Percentiles rank a stretch among this genome's conserved stretches.
Evolutionary conservation across 2,888 invertebrate genomes (phyloP).

Genomic region (Dione vanillae): DNA sequence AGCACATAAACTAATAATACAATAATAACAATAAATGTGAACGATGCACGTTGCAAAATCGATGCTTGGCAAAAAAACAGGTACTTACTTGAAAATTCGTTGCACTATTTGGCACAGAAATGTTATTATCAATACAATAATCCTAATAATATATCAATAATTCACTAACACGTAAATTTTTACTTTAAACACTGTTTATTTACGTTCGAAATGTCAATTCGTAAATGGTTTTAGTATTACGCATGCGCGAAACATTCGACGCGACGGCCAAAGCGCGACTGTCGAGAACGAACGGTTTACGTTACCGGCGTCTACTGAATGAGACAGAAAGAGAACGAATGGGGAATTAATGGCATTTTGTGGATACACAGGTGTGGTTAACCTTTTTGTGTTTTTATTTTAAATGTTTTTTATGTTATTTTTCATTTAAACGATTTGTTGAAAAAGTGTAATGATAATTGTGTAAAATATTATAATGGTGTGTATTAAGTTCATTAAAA

Average conservation of each 20-base stretch:
- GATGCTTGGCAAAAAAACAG: conserved; percentile 61
- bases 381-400: conserved; percentile 9
- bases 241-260: conserved; percentile 69
- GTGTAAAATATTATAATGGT: too few species aligned
- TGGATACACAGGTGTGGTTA: conserved; percentile 19
- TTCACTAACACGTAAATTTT: background rate
- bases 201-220: conserved; percentile 72
- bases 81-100: conserved; percentile 74
- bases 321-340: conserved; percentile 50
- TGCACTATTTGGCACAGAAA: conserved; percentile 62
- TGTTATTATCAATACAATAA: conserved; percentile 19
- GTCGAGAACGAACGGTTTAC: conserved; percentile 55
- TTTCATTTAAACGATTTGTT: background rate
- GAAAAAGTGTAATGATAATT: too few species aligned
- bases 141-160: conserved; percentile 1
- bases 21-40: conserved; percentile 38
- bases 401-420: background rate
- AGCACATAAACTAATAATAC: conserved; percentile 16
- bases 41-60: conserved; percentile 56
- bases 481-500: too few species aligned
- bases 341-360: conserved; percentile 31
- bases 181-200: conserved; percentile 68
- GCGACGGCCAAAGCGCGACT: conserved; percentile 67
- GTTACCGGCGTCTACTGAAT: conserved; percentile 46
- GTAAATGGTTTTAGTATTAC: conserved; percentile 53